Conservation (phyloP, 2,797 vertebrate species). For the Macroramphosus scolopax region DNA sequence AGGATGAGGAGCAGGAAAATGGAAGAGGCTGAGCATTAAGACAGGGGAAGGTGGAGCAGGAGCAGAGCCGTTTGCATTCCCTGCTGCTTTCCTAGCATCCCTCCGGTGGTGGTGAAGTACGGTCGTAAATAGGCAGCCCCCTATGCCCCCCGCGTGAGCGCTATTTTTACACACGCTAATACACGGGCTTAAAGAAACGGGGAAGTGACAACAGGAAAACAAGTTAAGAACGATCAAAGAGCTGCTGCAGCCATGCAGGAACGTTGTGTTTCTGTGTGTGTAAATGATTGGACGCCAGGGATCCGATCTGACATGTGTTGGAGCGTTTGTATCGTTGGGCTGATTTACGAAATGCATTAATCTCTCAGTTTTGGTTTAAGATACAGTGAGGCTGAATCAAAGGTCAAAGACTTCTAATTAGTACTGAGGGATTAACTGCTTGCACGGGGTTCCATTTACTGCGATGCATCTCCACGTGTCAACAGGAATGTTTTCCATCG, state of each 20-base stretch:
- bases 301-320: too few species aligned
- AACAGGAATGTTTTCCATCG: too few species aligned
- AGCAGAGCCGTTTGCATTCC: constrained; percentile 47
- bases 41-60: constrained; percentile 54
- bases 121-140: constrained; percentile 60
- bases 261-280: too few species aligned
- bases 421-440: too few species aligned
- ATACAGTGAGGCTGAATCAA: too few species aligned
- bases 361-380: too few species aligned
- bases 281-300: too few species aligned
- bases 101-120: constrained; percentile 53
- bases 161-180: constrained; percentile 67
- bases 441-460: too few species aligned
- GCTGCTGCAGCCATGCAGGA: constrained; percentile 32
- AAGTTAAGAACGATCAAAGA: constrained; percentile 27
- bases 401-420: too few species aligned
- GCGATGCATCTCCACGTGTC: too few species aligned
- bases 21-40: constrained; percentile 32
- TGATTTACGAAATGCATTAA: too few species aligned
- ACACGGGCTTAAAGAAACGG: constrained; percentile 35
- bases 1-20: constrained; percentile 39
- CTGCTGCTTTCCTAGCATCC: constrained; percentile 56
- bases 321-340: too few species aligned
- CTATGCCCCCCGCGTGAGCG: constrained; percentile 37
- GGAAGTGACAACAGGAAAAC: constrained; percentile 50